Conservation (phyloP, 2,113 vertebrate species). For the Poicephalus meyeri region DNA sequence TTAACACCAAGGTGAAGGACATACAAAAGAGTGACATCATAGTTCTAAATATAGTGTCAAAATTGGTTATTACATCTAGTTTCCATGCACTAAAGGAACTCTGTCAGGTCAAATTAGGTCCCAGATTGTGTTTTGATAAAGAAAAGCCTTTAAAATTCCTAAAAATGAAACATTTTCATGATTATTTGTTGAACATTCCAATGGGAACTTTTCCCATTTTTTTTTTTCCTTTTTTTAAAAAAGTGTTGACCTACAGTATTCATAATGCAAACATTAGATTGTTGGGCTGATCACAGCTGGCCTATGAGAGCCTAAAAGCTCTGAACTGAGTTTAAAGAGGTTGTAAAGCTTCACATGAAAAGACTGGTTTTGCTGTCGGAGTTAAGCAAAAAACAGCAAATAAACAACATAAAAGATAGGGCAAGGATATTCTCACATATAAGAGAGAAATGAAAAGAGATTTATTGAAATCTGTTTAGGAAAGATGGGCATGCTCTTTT, state of each 20-base stretch:
- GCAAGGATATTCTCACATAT: not conserved
- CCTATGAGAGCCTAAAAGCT: not conserved
- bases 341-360: not conserved
- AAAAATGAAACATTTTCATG: slow-evolving; percentile 10
- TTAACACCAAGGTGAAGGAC: slow-evolving; percentile 47
- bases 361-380: not conserved
- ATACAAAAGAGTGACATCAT: not conserved
- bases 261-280: not conserved
- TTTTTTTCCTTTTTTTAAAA: not conserved
- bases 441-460: not conserved
- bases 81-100: slow-evolving; percentile 7
- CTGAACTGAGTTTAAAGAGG: not conserved
- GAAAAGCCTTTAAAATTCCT: not conserved
- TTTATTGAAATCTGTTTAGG: not conserved
- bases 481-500: not conserved
- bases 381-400: not conserved
- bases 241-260: not conserved
- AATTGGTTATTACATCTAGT: slow-evolving; percentile 9
- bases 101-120: slow-evolving; percentile 26
- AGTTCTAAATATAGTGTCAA: slow-evolving; percentile 55
- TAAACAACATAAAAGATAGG: not conserved
- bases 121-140: slow-evolving; percentile 18
- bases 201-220: not conserved
- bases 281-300: not conserved
- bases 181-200: slow-evolving; percentile 28